These are phyloP conservation scores for Colistium nudipinnis DNA, from an alignment of 2,113 vertebrate species.

Conservation along the genomic window DNA sequence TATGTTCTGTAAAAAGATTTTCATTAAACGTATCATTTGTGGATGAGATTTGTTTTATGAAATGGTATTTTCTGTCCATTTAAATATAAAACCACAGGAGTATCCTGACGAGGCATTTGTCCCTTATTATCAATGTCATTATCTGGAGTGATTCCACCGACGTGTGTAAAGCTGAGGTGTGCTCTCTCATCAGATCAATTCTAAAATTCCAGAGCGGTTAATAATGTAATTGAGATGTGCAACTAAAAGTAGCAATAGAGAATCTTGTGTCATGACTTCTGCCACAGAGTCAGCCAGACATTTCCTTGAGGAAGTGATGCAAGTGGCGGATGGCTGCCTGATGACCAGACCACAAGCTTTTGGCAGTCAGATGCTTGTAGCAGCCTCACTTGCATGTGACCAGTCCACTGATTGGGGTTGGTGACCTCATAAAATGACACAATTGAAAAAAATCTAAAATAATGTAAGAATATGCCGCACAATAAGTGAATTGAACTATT, in stretches of 20 bases:
- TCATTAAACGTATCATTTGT: neutral
- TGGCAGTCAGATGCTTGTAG: conserved; percentile 30
- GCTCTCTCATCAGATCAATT: neutral
- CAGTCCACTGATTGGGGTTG: conserved; percentile 10
- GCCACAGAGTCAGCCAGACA: neutral
- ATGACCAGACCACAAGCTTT: conserved; percentile 22
- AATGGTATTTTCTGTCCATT: neutral
- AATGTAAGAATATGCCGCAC: neutral
- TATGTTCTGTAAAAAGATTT: neutral
- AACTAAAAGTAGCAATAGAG: conserved; percentile 51
- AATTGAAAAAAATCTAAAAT: neutral
- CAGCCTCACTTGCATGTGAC: conserved; percentile 41
- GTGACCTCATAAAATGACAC: neutral
- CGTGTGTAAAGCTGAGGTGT: neutral
- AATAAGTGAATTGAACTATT: neutral
- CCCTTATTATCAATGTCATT: neutral
- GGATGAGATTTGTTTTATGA: conserved; percentile 1
- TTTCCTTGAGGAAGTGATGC: conserved; percentile 44
- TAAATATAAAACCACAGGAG: conserved; percentile 33
- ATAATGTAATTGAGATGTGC: conserved; percentile 29
- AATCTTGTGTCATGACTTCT: neutral
- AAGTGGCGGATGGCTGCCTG: neutral
- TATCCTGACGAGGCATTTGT: neutral
- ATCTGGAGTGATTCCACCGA: neutral
- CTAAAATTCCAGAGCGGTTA: conserved; percentile 8